Evolutionary conservation across 2,113 vertebrate species (phyloP).

Genomic region (Cephalopterus ornatus): DNA sequence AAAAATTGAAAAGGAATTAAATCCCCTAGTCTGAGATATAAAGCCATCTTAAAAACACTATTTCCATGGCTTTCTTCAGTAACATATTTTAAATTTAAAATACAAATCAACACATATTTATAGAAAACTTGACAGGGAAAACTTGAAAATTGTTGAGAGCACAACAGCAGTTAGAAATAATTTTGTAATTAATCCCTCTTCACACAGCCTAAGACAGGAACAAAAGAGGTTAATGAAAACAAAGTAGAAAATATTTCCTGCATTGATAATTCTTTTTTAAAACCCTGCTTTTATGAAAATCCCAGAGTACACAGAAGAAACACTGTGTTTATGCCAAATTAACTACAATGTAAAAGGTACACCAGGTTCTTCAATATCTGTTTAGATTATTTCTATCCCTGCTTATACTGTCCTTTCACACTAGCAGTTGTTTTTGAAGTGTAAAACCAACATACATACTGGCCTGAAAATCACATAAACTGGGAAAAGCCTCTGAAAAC

Average conservation of each 20-base stretch:
- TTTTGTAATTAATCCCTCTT: background rate
- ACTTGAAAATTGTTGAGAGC: background rate
- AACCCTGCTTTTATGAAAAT: background rate
- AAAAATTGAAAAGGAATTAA: background rate
- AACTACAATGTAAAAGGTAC: background rate
- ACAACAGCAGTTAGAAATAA: background rate
- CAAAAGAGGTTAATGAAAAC: background rate
- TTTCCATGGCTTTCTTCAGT: background rate
- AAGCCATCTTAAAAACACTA: background rate
- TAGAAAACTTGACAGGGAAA: background rate
- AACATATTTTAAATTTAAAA: background rate
- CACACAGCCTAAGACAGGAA: background rate
- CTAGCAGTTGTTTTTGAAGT: background rate
- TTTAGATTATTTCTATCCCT: background rate
- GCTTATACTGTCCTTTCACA: background rate
- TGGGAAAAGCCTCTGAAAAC: background rate
- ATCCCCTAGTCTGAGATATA: background rate
- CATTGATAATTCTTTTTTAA: background rate
- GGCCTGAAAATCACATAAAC: background rate
- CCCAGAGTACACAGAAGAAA: background rate
- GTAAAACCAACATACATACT: background rate
- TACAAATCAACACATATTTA: background rate
- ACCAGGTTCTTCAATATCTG: background rate
- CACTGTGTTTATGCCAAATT: background rate
- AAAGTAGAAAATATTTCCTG: background rate